Percentiles rank a stretch among this genome's conserved stretches.
These are phyloP conservation scores for Leucoraja erinaceus DNA, from an alignment of 2,113 vertebrate species.

Conservation along the genomic window DNA sequence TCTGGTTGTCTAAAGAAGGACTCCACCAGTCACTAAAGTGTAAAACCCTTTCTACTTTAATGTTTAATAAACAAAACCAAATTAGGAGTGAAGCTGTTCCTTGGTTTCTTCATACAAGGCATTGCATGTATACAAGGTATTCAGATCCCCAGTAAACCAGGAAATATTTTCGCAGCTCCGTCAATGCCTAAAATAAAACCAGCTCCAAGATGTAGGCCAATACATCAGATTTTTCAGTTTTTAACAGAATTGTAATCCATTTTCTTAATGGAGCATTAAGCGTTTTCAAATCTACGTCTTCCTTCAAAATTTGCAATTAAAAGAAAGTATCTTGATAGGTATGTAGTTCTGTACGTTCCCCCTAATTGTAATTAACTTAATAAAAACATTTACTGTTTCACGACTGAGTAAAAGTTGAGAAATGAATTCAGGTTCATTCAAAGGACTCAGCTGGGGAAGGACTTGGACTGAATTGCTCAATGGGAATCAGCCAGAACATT, in stretches of 20 bases:
- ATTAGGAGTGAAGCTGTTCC: not conserved
- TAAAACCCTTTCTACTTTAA: not conserved
- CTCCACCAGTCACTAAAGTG: not conserved
- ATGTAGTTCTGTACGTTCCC: not conserved
- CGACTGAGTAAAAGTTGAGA: not conserved
- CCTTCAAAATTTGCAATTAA: not conserved
- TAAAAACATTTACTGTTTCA: not conserved
- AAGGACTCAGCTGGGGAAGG: not conserved
- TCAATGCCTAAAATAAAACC: not conserved
- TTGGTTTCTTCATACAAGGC: not conserved
- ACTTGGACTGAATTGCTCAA: not conserved
- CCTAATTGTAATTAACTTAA: not conserved
- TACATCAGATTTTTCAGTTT: not conserved
- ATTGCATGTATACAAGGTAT: too few relatives aligned
- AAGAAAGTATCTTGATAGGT: not conserved
- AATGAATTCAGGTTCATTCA: not conserved
- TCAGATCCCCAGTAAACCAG: not conserved
- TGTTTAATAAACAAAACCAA: constrained; percentile 2
- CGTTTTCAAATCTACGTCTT: not conserved
- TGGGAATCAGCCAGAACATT: not conserved
- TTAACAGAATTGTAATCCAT: not conserved
- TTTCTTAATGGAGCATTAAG: not conserved
- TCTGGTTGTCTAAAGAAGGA: not conserved
- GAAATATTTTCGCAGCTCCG: not conserved
- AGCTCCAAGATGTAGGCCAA: not conserved